Evolutionary conservation across 2,113 vertebrate genomes (phyloP).

Genomic region (Pelmatolapia mariae): DNA sequence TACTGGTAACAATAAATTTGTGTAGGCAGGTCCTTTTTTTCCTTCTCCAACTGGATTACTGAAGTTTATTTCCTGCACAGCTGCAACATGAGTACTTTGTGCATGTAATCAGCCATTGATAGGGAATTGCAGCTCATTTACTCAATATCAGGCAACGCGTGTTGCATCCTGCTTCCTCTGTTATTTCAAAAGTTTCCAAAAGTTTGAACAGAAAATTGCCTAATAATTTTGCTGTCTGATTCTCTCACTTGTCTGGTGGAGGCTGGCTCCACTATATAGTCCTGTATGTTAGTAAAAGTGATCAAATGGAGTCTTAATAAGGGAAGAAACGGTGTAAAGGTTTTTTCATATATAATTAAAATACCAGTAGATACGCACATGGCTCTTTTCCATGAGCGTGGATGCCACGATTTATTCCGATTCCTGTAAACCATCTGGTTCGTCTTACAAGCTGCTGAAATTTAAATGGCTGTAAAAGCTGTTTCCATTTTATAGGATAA

Average conservation of each 20-base stretch:
- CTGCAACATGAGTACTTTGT: not conserved
- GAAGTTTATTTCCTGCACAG: not conserved
- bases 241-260: not conserved
- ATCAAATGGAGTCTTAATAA: not conserved
- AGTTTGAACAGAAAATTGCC: not conserved
- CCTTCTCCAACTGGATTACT: not conserved
- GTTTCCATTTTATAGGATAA: conserved; percentile 20
- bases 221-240: fast-evolving
- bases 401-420: not conserved
- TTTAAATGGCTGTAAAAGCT: conserved; percentile 32
- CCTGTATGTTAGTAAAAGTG: not conserved
- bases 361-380: not conserved
- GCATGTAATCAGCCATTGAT: not conserved
- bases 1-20: not conserved
- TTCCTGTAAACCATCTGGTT: conserved; percentile 41
- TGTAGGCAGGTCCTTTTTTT: not conserved
- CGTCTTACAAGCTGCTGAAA: conserved; percentile 12
- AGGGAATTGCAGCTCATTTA: not conserved
- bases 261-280: not conserved
- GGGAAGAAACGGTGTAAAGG: not conserved
- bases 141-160: not conserved
- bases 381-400: not conserved
- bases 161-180: not conserved
- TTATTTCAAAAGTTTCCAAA: not conserved
- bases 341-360: not conserved